phyloP scores from a whole-genome alignment of 1,140 invertebrate genomes.

The Gonatopus flavifemur region DNA sequence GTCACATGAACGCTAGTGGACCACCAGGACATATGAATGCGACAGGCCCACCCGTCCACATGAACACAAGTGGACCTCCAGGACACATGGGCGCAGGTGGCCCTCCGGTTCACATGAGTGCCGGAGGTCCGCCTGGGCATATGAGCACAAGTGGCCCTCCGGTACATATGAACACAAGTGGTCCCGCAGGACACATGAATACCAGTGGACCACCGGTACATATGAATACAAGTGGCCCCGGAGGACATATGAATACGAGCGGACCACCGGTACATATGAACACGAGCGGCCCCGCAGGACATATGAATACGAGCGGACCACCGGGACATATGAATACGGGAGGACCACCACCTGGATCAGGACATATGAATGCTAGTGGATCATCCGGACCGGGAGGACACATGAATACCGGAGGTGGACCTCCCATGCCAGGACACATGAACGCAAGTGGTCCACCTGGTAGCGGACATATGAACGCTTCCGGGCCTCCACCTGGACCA shows the following conservation, averaged over 20 bases:
- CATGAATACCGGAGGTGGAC: slow-evolving; percentile 27
- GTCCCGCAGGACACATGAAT: slow-evolving; percentile 28
- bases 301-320: slow-evolving; percentile 30
- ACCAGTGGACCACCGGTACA: slow-evolving; percentile 31
- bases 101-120: slow-evolving; percentile 30
- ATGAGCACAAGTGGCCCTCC: slow-evolving; percentile 9
- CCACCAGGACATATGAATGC: slow-evolving; percentile 34
- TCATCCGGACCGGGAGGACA: slow-evolving; percentile 32
- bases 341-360: slow-evolving; percentile 30
- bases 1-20: slow-evolving; percentile 37
- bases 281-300: slow-evolving; percentile 26
- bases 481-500: slow-evolving; percentile 27
- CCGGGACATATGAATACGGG: slow-evolving; percentile 30
- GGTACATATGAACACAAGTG: slow-evolving; percentile 15
- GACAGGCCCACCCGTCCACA: slow-evolving; percentile 28
- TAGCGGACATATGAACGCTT: slow-evolving; percentile 26
- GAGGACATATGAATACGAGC: slow-evolving; percentile 28
- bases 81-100: slow-evolving; percentile 20
- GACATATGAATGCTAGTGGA: slow-evolving; percentile 27
- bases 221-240: slow-evolving; percentile 30
- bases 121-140: slow-evolving; percentile 22
- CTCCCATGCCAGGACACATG: slow-evolving; percentile 27
- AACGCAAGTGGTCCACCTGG: slow-evolving; percentile 35
- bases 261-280: slow-evolving; percentile 34
- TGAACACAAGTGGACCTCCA: slow-evolving; percentile 21